Conservation (phyloP, 2,888 invertebrate species). For the Yponomeuta sedellus region DNA sequence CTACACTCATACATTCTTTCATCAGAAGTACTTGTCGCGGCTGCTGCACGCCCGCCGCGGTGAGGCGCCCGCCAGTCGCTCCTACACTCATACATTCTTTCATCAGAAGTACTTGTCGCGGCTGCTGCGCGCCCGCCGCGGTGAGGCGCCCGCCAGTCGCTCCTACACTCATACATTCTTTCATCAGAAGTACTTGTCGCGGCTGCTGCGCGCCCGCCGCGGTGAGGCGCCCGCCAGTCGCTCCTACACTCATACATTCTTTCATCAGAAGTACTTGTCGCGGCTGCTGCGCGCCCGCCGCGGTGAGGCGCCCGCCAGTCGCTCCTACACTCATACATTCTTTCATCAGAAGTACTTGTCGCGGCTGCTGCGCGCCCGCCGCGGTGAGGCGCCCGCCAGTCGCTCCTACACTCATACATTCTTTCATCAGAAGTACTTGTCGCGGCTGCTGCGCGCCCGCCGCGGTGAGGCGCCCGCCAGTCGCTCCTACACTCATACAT, state of each 20-base stretch:
- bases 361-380: slow-evolving; percentile 20
- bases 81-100: too few relatives aligned
- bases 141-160: too few relatives aligned
- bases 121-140: slow-evolving; percentile 20
- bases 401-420: slow-evolving; percentile 7
- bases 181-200: slow-evolving; percentile 42
- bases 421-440: slow-evolving; percentile 44
- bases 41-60: slow-evolving; percentile 20
- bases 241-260: slow-evolving; percentile 9
- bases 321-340: slow-evolving; percentile 8
- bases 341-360: slow-evolving; percentile 45
- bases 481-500: slow-evolving; percentile 7
- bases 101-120: slow-evolving; percentile 40
- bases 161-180: too few relatives aligned
- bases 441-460: slow-evolving; percentile 23
- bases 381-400: too few relatives aligned
- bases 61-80: too few relatives aligned
- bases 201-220: slow-evolving; percentile 20
- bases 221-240: too few relatives aligned
- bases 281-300: slow-evolving; percentile 20
- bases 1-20: too few relatives aligned
- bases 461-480: neutral
- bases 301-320: too few relatives aligned
- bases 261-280: slow-evolving; percentile 43
- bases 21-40: slow-evolving; percentile 39